Base-by-base conservation (phyloP, 2,888 invertebrate genomes). In the Lepidocyrtoides sp. region DNA sequence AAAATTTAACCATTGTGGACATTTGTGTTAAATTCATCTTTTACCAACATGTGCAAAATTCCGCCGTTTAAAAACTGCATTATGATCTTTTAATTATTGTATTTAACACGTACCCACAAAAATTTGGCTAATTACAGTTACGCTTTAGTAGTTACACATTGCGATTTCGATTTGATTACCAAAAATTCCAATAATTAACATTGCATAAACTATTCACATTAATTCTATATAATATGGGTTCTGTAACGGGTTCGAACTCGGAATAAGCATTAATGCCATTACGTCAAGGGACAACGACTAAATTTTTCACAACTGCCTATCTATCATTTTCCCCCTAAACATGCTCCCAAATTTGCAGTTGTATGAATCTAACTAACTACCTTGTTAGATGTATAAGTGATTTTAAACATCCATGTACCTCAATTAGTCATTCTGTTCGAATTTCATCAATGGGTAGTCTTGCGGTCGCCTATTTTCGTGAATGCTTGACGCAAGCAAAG, bases 401-500 rank as follows among this genome's bases (percentile, higher is more conserved):
- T n/a, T n/a, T n/a, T n/a, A n/a, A n/a, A n/a, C n/a, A n/a, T n/a
- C n/a, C n/a, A n/a, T n/a, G n/a, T n/a, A n/a, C n/a, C n/a, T n/a
- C n/a, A n/a, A n/a, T n/a, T n/a, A n/a, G n/a, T n/a, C n/a, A n/a
- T n/a, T n/a, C n/a, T n/a, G n/a, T n/a, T n/a, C n/a, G n/a, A n/a
- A n/a, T 36, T 36, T 72, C 17, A 44, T 10, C 72, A 7, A n/a
- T 5, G n/a, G 32, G 32, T 32, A 17, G 29, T 44, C 10, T 44
- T 72, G 17, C 41, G 20, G 72, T 72, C 20, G 23, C 72, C 72
- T 66, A 17, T 41, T 41, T 44, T 44, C 20, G 41, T 41, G 7
- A 4, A 36, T 72, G 72, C 41, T 72, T 17, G 0, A 41, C 12
- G 72, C 72, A 72, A 72, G 72, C 72, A 41, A 72, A 72, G 72